Evolutionary conservation across 1,140 invertebrate genomes (phyloP), one percentile per base, ranked within the genome.

Genomic region (Drosophila chauvacae): DNA sequence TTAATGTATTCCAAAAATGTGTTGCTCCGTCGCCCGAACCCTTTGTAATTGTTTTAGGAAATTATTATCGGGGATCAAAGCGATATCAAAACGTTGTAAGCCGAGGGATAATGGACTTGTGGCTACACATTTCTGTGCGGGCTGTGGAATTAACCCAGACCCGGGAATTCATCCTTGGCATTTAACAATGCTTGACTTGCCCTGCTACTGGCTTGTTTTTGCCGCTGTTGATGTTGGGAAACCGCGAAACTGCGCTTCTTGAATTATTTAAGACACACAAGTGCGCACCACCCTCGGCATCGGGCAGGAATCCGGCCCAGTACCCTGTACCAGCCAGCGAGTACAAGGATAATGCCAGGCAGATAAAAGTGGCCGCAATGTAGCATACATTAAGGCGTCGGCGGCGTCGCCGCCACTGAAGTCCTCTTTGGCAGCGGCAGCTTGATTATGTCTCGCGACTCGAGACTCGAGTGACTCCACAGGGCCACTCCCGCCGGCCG

Each of bases 191-290:
- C 68, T 72, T 72, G 68, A 72, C 70, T 62, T 61, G 66, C 50
- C 62, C 62, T 55, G 66, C 30, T 48, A 23, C 48, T 66, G 42
- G 41, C 56, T 64, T 66, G 44, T 50, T 59, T 57, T 69, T 64
- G 50, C 33, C 23, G 47, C 61, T 50, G 33, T 23, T 66, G 71
- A 11, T 72, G 77, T 53, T 77, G 73, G 55, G 45, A 42, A 50
- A 76, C 59, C 63, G 71, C 59, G 61, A 73, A 84, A 79, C 72
- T 69, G 85, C 77, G 80, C 80, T 84, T 90, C 68, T 84, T 88
- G 77, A 88, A 88, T 90, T 90, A 88, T 88, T 90, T 84, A 88
- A 80, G 60, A 74, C 71, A 83, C 83, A 87, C 83, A 84, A 87
- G 83, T 87, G 68, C 76, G 68, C 85, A 69, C 63, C 30, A 48